Conservation (phyloP, 2,797 vertebrate genomes). For the Gallinago stenura region DNA sequence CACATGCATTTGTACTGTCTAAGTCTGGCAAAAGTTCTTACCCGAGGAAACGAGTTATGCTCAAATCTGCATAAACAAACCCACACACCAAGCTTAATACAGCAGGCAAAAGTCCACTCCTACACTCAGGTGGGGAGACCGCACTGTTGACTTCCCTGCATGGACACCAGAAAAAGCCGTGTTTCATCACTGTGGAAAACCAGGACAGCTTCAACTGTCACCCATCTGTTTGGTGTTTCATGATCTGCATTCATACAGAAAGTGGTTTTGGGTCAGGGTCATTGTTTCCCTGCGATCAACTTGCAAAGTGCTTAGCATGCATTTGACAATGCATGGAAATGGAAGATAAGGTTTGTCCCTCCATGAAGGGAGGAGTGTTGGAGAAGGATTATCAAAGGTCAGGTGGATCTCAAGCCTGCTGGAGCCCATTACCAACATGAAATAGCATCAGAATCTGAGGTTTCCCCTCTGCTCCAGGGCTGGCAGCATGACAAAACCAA, state of each 20-base stretch:
- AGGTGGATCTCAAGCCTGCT: background rate
- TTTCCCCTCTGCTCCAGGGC: conserved; percentile 8
- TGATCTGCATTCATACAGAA: background rate
- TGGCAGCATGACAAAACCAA: conserved; percentile 12
- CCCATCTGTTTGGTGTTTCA: background rate
- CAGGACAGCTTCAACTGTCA: background rate
- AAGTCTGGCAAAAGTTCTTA: conserved; percentile 38
- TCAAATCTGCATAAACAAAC: conserved; percentile 39
- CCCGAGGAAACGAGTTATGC: background rate
- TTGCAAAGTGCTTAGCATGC: background rate
- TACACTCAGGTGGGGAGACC: background rate
- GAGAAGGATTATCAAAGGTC: background rate
- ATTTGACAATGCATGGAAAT: rapidly evolving
- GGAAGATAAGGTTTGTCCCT: background rate
- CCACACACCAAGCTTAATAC: conserved; percentile 26
- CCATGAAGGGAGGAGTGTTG: background rate
- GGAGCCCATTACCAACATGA: background rate
- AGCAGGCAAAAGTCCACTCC: background rate
- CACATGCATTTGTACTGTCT: conserved; percentile 50
- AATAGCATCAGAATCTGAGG: background rate
- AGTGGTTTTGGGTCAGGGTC: background rate
- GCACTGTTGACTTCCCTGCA: background rate
- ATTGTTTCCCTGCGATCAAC: background rate
- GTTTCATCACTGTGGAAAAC: background rate
- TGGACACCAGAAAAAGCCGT: rapidly evolving